Evolutionary conservation across 2,113 vertebrate genomes (phyloP).

Genomic region (Thinocorus orbignyianus): DNA sequence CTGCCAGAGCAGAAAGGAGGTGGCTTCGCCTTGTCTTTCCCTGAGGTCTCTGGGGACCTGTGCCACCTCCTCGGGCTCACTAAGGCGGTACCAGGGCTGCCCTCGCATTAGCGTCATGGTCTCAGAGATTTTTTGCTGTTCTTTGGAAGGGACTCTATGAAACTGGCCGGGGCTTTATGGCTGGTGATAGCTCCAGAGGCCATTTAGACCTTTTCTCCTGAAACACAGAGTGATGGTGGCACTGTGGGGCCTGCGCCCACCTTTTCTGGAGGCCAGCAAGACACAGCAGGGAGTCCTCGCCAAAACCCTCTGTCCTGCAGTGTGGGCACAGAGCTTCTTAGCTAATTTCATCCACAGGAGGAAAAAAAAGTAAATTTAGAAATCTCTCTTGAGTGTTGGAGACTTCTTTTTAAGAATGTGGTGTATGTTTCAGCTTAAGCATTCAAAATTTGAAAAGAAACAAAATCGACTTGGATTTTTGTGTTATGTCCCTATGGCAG

Average conservation of each 20-base stretch:
- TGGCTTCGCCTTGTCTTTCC: not conserved
- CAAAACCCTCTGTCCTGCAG: not conserved
- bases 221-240: accelerated
- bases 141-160: not conserved
- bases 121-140: not conserved
- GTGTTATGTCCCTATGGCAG: not conserved
- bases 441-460: not conserved
- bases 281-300: accelerated
- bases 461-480: not conserved
- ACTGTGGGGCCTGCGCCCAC: not conserved
- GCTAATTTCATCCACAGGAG: not conserved
- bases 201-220: not conserved
- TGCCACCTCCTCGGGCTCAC: not conserved
- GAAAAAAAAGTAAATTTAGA: not conserved
- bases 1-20: accelerated
- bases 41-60: not conserved
- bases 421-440: not conserved
- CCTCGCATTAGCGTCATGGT: accelerated
- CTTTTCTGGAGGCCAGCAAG: not conserved
- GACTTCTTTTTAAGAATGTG: not conserved
- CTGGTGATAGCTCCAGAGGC: too few species aligned
- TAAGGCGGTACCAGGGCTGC: accelerated
- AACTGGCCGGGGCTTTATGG: not conserved
- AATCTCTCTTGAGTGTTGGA: not conserved
- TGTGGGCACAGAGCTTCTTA: not conserved